Conservation (phyloP, 2,113 vertebrate species). For the Phrynosoma platyrhinos region DNA sequence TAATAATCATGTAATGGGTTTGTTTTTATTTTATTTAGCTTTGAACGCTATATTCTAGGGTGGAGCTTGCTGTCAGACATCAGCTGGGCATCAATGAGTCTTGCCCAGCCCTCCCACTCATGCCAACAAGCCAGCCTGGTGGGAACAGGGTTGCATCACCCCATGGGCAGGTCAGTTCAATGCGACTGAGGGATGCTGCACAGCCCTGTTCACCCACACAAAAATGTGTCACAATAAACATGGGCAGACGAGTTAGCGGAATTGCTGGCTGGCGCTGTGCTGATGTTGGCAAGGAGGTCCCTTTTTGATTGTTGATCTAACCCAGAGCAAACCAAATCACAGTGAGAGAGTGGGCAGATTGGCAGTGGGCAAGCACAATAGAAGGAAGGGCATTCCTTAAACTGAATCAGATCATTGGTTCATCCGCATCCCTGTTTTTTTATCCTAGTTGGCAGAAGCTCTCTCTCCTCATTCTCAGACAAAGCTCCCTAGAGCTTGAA, state of each 20-base stretch:
- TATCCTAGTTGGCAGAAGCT: no score
- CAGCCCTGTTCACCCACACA: background rate
- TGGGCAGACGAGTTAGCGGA: slow-evolving; percentile 1
- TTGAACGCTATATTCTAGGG: background rate
- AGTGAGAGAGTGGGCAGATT: background rate
- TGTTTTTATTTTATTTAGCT: background rate
- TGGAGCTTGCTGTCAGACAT: background rate
- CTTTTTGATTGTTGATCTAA: background rate
- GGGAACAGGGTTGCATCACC: background rate
- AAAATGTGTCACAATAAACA: background rate
- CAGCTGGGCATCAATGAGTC: background rate
- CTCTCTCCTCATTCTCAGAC: background rate
- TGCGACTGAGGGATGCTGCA: background rate
- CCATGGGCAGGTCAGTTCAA: background rate
- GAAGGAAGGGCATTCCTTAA: background rate
- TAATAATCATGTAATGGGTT: background rate
- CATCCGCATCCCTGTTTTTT: background rate
- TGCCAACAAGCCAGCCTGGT: background rate
- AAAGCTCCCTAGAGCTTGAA: background rate
- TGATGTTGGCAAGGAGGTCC: background rate
- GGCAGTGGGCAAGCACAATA: background rate
- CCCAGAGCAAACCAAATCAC: background rate
- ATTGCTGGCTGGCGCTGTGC: background rate
- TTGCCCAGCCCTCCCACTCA: background rate
- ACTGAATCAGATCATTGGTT: background rate